Percentiles rank a stretch among this genome's conserved stretches.
phyloP scores from a whole-genome alignment of 2,797 vertebrate species.

The Manis pentadactyla region DNA sequence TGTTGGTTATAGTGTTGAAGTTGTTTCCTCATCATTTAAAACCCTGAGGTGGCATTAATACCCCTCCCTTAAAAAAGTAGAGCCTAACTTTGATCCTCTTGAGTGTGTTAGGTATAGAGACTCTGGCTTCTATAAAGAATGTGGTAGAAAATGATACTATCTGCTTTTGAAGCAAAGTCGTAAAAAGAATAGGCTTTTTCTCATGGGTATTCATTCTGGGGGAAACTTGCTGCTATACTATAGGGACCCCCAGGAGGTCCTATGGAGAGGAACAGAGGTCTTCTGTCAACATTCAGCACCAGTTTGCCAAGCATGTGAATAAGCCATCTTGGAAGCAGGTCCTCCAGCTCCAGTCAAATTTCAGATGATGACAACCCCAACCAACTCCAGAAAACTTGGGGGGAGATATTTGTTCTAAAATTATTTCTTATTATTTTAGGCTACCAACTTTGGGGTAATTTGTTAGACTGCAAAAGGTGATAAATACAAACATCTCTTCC shows the following conservation, averaged over 20 bases:
- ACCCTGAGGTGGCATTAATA: neutral
- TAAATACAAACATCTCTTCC: neutral
- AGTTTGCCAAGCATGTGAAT: neutral
- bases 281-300: neutral
- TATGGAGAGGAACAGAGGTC: neutral
- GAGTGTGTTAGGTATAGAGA: conserved; percentile 4
- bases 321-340: neutral
- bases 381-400: neutral
- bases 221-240: neutral
- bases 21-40: conserved; percentile 7
- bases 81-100: neutral
- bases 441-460: neutral
- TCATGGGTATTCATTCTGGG: neutral
- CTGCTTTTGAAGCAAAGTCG: neutral
- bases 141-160: neutral
- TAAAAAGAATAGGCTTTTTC: neutral
- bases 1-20: conserved; percentile 15
- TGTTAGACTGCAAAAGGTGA: neutral
- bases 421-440: neutral
- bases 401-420: too few species aligned
- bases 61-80: neutral
- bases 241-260: neutral
- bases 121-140: neutral
- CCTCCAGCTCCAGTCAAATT: neutral
- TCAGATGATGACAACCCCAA: neutral